A percentile compares a stretch with the other conserved stretches of the same genome.
These are phyloP conservation scores for Spheniscus humboldti DNA, from an alignment of 2,797 vertebrate genomes.

Conservation along the genomic window DNA sequence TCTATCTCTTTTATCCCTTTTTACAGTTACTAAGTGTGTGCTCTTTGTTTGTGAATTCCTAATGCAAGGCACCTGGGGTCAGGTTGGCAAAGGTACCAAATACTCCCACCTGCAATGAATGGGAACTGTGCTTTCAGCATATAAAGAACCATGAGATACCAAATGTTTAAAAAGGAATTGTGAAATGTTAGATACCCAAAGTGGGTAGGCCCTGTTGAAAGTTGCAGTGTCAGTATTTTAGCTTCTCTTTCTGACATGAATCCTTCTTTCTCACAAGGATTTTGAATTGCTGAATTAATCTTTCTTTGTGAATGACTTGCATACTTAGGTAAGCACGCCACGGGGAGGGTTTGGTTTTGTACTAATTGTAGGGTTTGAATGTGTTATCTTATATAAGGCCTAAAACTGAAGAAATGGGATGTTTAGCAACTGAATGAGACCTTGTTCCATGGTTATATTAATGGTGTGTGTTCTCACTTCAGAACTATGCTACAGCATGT, in stretches of 20 bases:
- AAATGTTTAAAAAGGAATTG: neutral
- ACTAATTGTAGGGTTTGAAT: neutral
- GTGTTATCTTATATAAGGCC: neutral
- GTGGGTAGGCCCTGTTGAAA: neutral
- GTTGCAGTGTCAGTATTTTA: neutral
- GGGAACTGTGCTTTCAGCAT: neutral
- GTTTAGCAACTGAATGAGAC: neutral
- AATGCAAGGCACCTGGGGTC: slow-evolving; percentile 16
- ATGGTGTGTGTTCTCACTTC: rapidly evolving
- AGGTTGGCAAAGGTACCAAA: slow-evolving; percentile 29
- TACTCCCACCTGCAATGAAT: slow-evolving; percentile 24
- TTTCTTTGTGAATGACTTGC: neutral
- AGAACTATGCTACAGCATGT: neutral
- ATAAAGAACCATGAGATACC: neutral
- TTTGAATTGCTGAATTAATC: neutral
- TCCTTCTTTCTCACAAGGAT: neutral
- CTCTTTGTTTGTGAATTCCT: slow-evolving; percentile 49
- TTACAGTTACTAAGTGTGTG: neutral
- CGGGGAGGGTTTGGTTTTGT: rapidly evolving
- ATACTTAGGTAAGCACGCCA: neutral
- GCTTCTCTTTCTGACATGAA: neutral
- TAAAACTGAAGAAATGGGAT: neutral
- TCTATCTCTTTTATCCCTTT: neutral
- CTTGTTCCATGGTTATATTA: neutral
- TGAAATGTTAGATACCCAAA: neutral